Evolutionary conservation across 1,140 invertebrate species (phyloP), one percentile per base, ranked within the genome.

Genomic region (Euschistus heros): DNA sequence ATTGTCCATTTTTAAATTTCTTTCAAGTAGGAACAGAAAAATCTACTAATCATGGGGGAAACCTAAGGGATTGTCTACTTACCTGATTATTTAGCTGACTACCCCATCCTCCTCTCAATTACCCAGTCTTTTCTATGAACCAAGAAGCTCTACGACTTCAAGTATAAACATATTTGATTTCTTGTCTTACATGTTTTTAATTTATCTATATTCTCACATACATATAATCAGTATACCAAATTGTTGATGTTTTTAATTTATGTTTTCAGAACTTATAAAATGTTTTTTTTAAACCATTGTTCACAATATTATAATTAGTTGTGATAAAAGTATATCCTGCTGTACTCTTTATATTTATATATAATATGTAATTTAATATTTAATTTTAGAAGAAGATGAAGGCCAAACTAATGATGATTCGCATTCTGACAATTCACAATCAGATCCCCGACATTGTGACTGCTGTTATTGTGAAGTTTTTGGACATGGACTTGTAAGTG

Each of bases 401-500:
- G 74, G 73, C 18, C 78, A 77, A 65, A 79, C 75, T 64, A 76
- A 79, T 50, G 80, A 79, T 66, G 80, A 81, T 67, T 77, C 80
- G 62, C 83, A 81, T 68, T 85, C 83, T 10, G 79, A 80, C 66
- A 67, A 66, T n/a, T 73, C 72, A 2, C 76, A 78, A 4, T 77
- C 74, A 59, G 82, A 84, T 68, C 77, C 79, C 13, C 80, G 81
- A 71, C 83, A 86, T 70, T 86, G 85, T 74, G 83, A 85, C 71
- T 86, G 85, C 74, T 86, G 84, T 73, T 86, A 86, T 71, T 86
- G 84, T 73, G 84, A 86, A 76, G 83, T 86, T 63, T 86, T 86
- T 74, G 84, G 84, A 3, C 84, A 85, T 74, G 82, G 82, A 46
- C 79, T 81, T 73, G 82, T 84, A 73, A 80, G 79, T 64, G 20